Conservation (phyloP, 1,140 invertebrate genomes). For the Microplitis demolitor region DNA sequence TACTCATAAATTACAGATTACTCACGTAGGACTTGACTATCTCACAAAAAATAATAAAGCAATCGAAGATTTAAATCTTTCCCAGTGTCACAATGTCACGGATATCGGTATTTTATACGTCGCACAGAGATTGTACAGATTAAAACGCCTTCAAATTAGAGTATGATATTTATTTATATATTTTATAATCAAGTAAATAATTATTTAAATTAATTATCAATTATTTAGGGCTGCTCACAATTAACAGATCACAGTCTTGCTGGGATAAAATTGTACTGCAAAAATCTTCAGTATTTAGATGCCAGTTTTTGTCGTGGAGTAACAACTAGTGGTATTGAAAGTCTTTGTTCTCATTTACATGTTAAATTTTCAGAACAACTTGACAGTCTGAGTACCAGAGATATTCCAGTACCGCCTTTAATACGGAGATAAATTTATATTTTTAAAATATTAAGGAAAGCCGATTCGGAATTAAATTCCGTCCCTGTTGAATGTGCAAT, state of each 20-base stretch:
- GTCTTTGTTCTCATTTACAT: slow-evolving; percentile 29
- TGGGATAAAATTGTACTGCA: slow-evolving; percentile 65
- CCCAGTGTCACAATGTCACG: slow-evolving; percentile 69
- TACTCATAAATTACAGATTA: slow-evolving; percentile 54
- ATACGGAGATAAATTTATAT: slow-evolving; percentile 32
- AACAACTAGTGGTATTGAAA: slow-evolving; percentile 48
- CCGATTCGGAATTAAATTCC: background rate
- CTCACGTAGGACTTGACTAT: slow-evolving; percentile 66
- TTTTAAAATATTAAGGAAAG: background rate
- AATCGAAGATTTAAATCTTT: slow-evolving; percentile 70
- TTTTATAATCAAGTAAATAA: background rate
- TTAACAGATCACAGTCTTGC: slow-evolving; percentile 69
- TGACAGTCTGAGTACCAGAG: slow-evolving; percentile 9
- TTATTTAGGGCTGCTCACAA: slow-evolving; percentile 66
- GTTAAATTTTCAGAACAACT: slow-evolving; percentile 32
- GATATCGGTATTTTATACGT: slow-evolving; percentile 68
- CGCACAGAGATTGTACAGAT: slow-evolving; percentile 63
- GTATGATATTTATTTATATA: slow-evolving; percentile 39
- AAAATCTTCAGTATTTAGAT: slow-evolving; percentile 64
- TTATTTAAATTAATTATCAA: background rate
- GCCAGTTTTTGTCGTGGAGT: slow-evolving; percentile 67
- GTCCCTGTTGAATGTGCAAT: background rate
- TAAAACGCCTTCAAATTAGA: slow-evolving; percentile 68
- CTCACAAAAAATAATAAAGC: slow-evolving; percentile 70
- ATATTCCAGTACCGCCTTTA: slow-evolving; percentile 27